phyloP scores from a whole-genome alignment of 1,140 invertebrate genomes.

The Macrosteles quadrilineatus region DNA sequence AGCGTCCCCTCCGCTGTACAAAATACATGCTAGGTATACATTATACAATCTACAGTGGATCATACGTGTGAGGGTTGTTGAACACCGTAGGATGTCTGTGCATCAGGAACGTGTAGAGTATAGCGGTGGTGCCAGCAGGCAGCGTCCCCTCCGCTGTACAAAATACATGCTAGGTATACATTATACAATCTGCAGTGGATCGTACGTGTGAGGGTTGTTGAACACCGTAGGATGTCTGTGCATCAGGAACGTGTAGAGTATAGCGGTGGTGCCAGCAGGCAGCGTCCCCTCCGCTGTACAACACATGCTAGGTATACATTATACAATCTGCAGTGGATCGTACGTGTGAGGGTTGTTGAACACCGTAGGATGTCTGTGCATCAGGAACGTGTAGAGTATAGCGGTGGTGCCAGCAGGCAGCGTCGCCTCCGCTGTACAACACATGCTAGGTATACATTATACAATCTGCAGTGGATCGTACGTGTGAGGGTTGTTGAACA shows the following conservation, averaged over 20 bases:
- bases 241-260: conserved; percentile 58
- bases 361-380: conserved; percentile 68
- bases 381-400: conserved; percentile 56
- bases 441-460: too few relatives aligned
- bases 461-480: too few relatives aligned
- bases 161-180: too few relatives aligned
- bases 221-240: conserved; percentile 70
- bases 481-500: conserved; percentile 70
- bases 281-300: conserved; percentile 50
- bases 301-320: too few relatives aligned
- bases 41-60: conserved; percentile 10
- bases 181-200: too few relatives aligned
- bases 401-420: conserved; percentile 57
- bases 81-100: too few relatives aligned
- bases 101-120: too few relatives aligned
- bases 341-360: conserved; percentile 75
- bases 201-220: conserved; percentile 71
- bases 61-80: conserved; percentile 5
- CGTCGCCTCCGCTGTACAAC: conserved; percentile 47
- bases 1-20: conserved; percentile 49
- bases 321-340: too few relatives aligned
- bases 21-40: background rate
- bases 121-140: too few relatives aligned
- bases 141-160: too few relatives aligned
- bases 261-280: conserved; percentile 56